phyloP scores from a whole-genome alignment of 2,888 invertebrate genomes.

The Tenthredo distinguenda region DNA sequence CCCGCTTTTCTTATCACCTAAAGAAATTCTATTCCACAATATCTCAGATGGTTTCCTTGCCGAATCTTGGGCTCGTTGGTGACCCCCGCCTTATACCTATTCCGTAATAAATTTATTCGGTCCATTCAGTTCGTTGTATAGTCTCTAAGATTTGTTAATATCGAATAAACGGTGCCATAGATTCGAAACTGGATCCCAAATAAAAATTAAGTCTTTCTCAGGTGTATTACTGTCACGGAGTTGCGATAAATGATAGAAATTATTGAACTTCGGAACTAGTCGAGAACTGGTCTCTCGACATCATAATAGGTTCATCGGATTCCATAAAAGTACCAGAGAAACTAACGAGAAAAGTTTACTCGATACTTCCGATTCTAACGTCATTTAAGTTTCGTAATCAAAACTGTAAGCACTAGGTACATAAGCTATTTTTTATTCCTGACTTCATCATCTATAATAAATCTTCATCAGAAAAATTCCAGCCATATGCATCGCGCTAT shows the following conservation, averaged over 20 bases:
- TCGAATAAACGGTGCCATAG: background rate
- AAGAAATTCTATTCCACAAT: background rate
- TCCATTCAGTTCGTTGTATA: background rate
- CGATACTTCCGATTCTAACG: background rate
- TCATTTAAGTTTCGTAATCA: background rate
- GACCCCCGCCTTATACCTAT: background rate
- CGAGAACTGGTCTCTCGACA: background rate
- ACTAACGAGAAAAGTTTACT: constrained; percentile 9
- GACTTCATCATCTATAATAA: background rate
- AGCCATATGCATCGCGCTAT: background rate
- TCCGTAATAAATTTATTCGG: background rate
- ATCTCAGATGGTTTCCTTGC: background rate
- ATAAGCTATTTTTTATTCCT: background rate
- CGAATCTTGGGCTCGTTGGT: background rate
- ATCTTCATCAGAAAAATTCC: background rate
- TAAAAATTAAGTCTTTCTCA: background rate
- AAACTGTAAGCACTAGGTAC: background rate
- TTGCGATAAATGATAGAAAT: background rate
- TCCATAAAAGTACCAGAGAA: background rate
- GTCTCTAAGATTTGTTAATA: background rate
- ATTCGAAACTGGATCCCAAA: background rate
- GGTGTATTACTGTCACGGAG: background rate
- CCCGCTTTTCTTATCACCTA: background rate
- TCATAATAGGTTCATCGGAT: background rate
- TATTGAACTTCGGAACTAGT: background rate